Evolutionary conservation across 2,797 vertebrate species (phyloP).

Genomic region (Amazonetta brasiliensis): DNA sequence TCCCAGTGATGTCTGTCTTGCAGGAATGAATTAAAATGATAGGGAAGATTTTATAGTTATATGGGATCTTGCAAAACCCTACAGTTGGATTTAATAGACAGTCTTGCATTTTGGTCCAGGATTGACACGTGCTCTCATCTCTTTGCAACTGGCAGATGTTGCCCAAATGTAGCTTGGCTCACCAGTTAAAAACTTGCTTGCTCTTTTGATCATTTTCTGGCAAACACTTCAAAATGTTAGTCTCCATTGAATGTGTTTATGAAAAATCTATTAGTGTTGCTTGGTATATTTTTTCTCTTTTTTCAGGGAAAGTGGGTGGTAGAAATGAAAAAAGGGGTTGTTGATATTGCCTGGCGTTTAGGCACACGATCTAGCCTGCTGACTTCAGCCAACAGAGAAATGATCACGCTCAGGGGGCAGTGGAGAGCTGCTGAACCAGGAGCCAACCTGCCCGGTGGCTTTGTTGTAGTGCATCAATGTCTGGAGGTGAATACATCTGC

Average conservation of each 20-base stretch:
- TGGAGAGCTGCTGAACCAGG: not conserved
- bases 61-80: not conserved
- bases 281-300: not conserved
- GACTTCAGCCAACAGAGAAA: not conserved
- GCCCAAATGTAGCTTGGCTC: not conserved
- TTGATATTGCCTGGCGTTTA: not conserved
- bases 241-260: not conserved
- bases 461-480: not conserved
- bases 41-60: not conserved
- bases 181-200: not conserved
- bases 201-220: not conserved
- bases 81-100: not conserved
- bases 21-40: not conserved
- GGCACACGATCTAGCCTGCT: not conserved
- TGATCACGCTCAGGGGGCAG: too few relatives aligned
- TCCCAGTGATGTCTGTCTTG: not conserved
- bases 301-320: not conserved
- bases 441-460: not conserved
- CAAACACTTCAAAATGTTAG: not conserved
- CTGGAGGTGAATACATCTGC: not conserved
- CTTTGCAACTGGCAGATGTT: not conserved
- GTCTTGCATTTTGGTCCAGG: not conserved
- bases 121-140: not conserved
- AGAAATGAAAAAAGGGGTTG: not conserved
- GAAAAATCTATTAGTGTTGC: not conserved